A percentile compares a stretch with the other conserved stretches of the same genome.
Evolutionary conservation across 2,888 invertebrate species (phyloP).

Genomic region (Nomada fucata): DNA sequence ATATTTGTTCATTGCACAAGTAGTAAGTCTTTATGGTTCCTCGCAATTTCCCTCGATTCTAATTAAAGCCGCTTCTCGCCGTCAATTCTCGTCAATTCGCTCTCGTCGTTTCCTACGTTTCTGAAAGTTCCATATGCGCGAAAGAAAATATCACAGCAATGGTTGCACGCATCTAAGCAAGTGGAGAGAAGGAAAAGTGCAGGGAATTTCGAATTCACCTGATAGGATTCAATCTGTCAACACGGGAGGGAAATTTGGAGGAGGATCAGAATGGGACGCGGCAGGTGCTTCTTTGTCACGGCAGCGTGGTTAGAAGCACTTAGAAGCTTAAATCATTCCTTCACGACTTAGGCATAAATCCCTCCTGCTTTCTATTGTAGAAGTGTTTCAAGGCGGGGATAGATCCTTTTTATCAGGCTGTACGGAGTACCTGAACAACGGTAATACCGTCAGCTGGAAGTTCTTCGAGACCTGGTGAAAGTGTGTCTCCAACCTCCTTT

Average conservation of each 20-base stretch:
- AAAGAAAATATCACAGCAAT: no score
- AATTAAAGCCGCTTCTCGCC: background rate
- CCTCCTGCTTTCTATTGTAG: background rate
- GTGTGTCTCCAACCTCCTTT: conserved; percentile 43
- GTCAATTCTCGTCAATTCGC: background rate
- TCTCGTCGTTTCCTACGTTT: background rate
- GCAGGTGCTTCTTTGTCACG: background rate
- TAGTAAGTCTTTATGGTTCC: background rate
- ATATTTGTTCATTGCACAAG: background rate
- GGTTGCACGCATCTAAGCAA: no score
- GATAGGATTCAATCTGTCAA: background rate
- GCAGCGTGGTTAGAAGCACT: conserved; percentile 15
- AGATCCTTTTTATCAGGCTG: conserved; percentile 60
- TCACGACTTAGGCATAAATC: conserved; percentile 40
- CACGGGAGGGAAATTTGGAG: background rate
- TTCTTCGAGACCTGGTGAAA: conserved; percentile 49
- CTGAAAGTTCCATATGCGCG: no score
- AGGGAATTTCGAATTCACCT: no score
- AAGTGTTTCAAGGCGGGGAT: conserved; percentile 17
- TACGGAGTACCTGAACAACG: conserved; percentile 23
- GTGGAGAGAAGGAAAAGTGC: no score
- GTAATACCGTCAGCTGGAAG: conserved; percentile 50
- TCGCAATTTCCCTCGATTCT: conserved; percentile 4
- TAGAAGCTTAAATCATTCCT: conserved; percentile 43
- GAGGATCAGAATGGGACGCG: background rate